Evolutionary conservation across 2,888 invertebrate species (phyloP).

Genomic region (Rhabditoides inermis): DNA sequence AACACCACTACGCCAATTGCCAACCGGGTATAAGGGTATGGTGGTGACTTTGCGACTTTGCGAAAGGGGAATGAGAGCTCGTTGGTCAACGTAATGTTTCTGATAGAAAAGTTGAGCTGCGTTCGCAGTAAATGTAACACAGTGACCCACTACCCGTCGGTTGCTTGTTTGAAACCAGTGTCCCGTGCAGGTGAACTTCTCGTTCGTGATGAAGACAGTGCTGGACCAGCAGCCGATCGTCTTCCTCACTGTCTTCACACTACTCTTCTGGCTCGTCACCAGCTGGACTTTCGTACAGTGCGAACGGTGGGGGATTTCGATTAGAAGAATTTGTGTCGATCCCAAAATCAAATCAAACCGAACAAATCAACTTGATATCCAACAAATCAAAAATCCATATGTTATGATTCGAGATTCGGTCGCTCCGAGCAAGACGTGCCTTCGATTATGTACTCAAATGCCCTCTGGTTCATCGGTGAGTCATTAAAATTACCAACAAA

Average conservation of each 20-base stretch:
- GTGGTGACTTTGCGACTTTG: no score
- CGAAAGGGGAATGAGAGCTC: no score
- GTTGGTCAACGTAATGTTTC: no score
- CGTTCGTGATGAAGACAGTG: constrained; percentile 87
- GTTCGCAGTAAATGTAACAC: no score
- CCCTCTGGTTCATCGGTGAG: constrained; percentile 50
- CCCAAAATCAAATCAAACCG: constrained; percentile 7
- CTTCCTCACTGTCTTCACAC: constrained; percentile 96
- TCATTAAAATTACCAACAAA: neutral
- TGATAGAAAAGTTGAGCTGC: no score
- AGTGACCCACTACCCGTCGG: no score
- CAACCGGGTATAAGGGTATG: no score
- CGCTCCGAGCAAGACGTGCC: constrained; percentile 31
- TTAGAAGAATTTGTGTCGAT: constrained; percentile 10
- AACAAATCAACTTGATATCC: neutral
- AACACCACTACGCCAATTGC: no score
- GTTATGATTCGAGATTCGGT: constrained; percentile 17
- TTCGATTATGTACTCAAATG: constrained; percentile 45
- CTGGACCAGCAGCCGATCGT: constrained; percentile 98
- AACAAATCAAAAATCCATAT: neutral
- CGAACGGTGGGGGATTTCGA: no score
- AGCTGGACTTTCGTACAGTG: constrained; percentile 97
- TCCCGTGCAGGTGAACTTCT: constrained; percentile 79
- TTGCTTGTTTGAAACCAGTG: no score
- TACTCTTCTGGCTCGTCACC: constrained; percentile 97